Evolutionary conservation across 2,797 vertebrate species (phyloP).

Genomic region (Premnoplex brunnescens): DNA sequence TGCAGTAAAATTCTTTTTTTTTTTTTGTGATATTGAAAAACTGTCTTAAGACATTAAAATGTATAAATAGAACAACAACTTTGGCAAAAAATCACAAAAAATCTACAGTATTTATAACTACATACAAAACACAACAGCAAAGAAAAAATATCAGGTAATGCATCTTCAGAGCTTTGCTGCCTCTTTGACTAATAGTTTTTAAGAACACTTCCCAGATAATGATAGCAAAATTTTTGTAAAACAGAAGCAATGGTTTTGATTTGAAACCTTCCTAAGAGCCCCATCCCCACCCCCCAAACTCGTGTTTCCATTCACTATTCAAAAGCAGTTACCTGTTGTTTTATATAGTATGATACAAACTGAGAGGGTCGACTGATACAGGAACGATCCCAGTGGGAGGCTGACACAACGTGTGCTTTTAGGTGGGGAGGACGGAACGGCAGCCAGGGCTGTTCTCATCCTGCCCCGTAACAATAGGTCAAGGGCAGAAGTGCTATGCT

Average conservation of each 20-base stretch:
- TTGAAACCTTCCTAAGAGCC: slow-evolving; percentile 15
- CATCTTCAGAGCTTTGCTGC: slow-evolving; percentile 84
- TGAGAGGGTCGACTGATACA: slow-evolving; percentile 32
- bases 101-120: slow-evolving; percentile 88
- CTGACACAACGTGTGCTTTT: not conserved
- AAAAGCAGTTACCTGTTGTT: slow-evolving; percentile 65
- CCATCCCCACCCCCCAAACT: not conserved
- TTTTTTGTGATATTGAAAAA: slow-evolving; percentile 87
- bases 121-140: slow-evolving; percentile 93
- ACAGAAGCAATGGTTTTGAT: slow-evolving; percentile 69
- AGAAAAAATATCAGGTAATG: slow-evolving; percentile 86
- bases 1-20: slow-evolving; percentile 84
- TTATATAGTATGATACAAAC: slow-evolving; percentile 16
- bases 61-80: slow-evolving; percentile 90
- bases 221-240: slow-evolving; percentile 79
- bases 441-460: not conserved
- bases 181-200: slow-evolving; percentile 77
- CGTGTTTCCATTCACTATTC: slow-evolving; percentile 33
- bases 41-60: slow-evolving; percentile 92
- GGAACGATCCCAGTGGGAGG: slow-evolving; percentile 3
- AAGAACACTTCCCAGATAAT: slow-evolving; percentile 84
- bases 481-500: not conserved
- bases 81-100: slow-evolving; percentile 87
- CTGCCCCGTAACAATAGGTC: not conserved
- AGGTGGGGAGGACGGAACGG: not conserved